Percentiles rank a stretch among this genome's conserved stretches.
Conservation (phyloP, 2,113 vertebrate species). For the Antechinus stuartii region DNA sequence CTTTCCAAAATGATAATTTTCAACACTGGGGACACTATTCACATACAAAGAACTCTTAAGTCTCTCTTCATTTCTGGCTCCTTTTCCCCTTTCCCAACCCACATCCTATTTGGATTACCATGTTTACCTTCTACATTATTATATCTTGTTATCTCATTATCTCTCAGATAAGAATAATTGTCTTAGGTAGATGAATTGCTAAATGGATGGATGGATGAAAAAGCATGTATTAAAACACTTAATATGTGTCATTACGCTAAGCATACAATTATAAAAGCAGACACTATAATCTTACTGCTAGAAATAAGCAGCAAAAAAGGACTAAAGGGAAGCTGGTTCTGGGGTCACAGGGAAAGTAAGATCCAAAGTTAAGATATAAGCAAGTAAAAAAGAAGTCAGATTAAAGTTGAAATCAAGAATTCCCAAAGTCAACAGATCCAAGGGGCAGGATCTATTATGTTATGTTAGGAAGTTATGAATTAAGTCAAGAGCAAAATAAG, state of each 20-base stretch:
- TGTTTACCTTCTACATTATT: not conserved
- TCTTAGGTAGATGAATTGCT: not conserved
- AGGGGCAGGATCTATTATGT: not conserved
- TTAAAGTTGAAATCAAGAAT: not conserved
- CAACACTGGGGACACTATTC: not conserved
- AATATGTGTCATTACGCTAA: not conserved
- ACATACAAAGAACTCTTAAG: not conserved
- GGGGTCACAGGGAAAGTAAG: not conserved
- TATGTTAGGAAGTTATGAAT: not conserved
- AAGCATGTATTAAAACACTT: not conserved
- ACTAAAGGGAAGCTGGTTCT: not conserved
- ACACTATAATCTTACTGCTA: not conserved
- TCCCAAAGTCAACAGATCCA: not conserved
- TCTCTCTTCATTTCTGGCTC: not conserved
- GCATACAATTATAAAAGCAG: not conserved
- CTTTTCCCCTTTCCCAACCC: not conserved
- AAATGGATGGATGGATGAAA: not conserved
- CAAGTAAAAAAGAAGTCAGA: not conserved
- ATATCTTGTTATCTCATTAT: not conserved
- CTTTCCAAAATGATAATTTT: not conserved
- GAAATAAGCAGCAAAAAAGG: not conserved
- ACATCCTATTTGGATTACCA: not conserved
- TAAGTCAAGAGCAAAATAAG: not conserved
- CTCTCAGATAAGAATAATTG: not conserved
- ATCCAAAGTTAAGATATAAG: not conserved